Evolutionary conservation across 2,888 invertebrate species (phyloP).

Genomic region (Leptarthrus brevirostris): DNA sequence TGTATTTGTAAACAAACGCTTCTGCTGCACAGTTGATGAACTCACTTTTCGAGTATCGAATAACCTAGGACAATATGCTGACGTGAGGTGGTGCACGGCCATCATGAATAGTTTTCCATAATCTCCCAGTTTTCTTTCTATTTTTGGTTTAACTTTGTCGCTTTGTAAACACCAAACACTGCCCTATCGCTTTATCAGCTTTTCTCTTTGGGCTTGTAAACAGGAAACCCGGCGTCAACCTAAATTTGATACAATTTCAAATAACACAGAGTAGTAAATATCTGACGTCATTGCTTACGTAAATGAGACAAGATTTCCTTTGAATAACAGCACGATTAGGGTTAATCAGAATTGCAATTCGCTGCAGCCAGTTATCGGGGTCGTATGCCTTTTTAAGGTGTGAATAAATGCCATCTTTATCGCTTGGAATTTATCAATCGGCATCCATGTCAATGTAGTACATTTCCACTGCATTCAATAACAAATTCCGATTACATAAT

Average conservation of each 20-base stretch:
- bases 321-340: not conserved
- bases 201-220: not conserved
- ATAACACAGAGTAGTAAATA: not conserved
- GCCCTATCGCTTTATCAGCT: not conserved
- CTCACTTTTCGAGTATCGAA: not conserved
- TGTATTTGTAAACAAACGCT: not conserved
- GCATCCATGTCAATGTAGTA: too few species aligned
- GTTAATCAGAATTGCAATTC: too few species aligned
- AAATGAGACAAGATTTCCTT: not conserved
- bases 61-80: slow-evolving; percentile 20
- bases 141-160: not conserved
- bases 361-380: too few species aligned
- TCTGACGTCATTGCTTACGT: not conserved
- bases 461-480: too few species aligned
- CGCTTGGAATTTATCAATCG: too few species aligned
- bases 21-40: not conserved
- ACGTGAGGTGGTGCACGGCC: not conserved
- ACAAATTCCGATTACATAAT: too few species aligned
- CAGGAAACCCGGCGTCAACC: slow-evolving; percentile 12
- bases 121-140: not conserved
- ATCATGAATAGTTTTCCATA: not conserved
- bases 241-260: not conserved
- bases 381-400: too few species aligned
- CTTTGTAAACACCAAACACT: not conserved
- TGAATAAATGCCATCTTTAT: too few species aligned